Conservation (phyloP, 2,888 invertebrate species). For the Epirrhoe tristata region DNA sequence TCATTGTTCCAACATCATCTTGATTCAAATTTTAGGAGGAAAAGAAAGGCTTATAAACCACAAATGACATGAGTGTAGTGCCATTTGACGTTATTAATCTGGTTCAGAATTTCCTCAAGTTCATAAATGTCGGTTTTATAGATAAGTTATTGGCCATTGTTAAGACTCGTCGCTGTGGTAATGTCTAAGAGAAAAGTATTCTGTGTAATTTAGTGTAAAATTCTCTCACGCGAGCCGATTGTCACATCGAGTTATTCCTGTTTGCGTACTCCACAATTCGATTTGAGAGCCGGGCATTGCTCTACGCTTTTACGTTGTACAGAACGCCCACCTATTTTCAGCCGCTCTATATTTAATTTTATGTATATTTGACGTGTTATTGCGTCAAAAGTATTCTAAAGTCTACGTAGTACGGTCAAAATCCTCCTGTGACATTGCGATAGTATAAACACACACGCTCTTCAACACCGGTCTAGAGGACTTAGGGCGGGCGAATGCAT, state of each 20-base stretch:
- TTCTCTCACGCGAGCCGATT: conserved; percentile 15
- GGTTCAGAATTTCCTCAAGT: neutral
- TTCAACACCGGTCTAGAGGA: conserved; percentile 50
- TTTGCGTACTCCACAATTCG: conserved; percentile 44
- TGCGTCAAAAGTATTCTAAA: conserved; percentile 59
- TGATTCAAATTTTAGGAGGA: neutral
- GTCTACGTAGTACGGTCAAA: conserved; percentile 46
- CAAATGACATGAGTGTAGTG: neutral
- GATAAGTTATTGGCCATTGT: neutral
- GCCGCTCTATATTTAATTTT: conserved; percentile 67
- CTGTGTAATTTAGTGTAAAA: conserved; percentile 14
- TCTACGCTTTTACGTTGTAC: conserved; percentile 51
- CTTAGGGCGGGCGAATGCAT: conserved; percentile 22
- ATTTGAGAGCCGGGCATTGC: conserved; percentile 67
- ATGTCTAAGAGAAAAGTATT: conserved; percentile 7
- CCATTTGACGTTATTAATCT: neutral
- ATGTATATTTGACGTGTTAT: conserved; percentile 61
- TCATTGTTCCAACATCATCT: neutral
- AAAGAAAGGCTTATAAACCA: neutral
- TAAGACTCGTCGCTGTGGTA: conserved; percentile 5
- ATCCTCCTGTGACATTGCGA: conserved; percentile 59
- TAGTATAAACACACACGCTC: conserved; percentile 52
- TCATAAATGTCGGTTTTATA: neutral
- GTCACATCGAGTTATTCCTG: conserved; percentile 9
- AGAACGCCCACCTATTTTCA: conserved; percentile 77